Percentiles rank a stretch among this genome's conserved stretches.
Evolutionary conservation across 2,113 vertebrate species (phyloP).

Genomic region (Peromyscus polionotus): DNA sequence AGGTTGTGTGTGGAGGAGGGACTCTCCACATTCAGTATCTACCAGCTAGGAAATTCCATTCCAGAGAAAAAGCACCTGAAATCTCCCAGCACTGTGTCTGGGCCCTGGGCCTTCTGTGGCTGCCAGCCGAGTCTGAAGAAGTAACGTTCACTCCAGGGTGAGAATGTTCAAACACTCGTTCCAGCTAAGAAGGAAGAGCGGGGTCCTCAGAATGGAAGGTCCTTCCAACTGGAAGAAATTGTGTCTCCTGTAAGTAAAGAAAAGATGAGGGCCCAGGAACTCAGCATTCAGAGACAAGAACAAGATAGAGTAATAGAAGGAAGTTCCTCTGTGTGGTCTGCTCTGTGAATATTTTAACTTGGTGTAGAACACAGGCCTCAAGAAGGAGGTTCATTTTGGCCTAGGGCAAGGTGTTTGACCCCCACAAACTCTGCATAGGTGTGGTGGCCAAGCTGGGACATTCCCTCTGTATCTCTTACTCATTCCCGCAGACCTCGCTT

Average conservation of each 20-base stretch:
- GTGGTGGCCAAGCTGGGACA: rapidly evolving
- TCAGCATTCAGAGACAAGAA: not conserved
- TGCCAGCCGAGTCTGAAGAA: not conserved
- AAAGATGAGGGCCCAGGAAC: not conserved
- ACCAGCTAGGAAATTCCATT: constrained; percentile 5
- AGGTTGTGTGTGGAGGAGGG: not conserved
- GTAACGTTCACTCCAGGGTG: not conserved
- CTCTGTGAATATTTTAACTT: constrained; percentile 8
- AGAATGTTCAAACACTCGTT: not conserved
- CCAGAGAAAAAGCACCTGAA: not conserved
- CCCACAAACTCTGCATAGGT: not conserved
- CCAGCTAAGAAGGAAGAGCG: not conserved
- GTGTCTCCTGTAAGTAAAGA: not conserved
- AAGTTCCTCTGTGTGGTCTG: not conserved
- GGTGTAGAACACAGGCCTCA: not conserved
- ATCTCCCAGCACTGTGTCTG: constrained; percentile 7
- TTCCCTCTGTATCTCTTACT: not conserved
- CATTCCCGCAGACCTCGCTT: not conserved
- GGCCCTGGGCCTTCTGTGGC: not conserved
- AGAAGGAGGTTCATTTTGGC: not conserved
- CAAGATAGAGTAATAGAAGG: not conserved
- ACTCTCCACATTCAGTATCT: not conserved
- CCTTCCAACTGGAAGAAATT: not conserved
- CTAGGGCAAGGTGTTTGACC: not conserved
- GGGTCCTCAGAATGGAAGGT: not conserved